Evolutionary conservation across 2,888 invertebrate genomes (phyloP), one percentile per base, ranked within the genome.

Genomic region (Sipha maydis): DNA sequence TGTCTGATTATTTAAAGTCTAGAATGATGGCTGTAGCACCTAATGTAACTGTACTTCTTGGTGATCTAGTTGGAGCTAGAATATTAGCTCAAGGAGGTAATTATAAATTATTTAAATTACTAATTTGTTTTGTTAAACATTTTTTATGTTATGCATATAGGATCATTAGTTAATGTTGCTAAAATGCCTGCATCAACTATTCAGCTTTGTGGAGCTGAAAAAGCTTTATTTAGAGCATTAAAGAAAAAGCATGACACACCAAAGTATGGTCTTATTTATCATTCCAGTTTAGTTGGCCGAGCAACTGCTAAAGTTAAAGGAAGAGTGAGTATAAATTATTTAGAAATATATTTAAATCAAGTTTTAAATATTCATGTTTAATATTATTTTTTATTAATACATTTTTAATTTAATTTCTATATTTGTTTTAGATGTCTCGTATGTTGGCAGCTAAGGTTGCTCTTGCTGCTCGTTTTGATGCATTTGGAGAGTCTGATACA

Each of bases 21-120:
- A 94, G 99, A 90, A 99, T 99, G 99, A 96, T 97, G 95, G 98
- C 99, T 0, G 97, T 99, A 94, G 99, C 99, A 0, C 99, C 99
- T 0, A 99, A 99, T 93, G 92, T 99, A 76, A 98, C 98, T 0
- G 95, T 98, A 41, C 93, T 99, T 38, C 97, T 99, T 0, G 99
- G 99, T 14, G 99, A 99, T 91, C 94, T 99, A 77, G 97, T 99
- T 21, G 99, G 99, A 25, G 99, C 99, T 8, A 94, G 99, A 85
- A 93, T 99, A 4, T 99, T 99, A 90, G 96, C 99, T 0, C 99
- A 99, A 91, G 97, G 99, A n/a, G 99, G 99, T 90, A 89, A 41
- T 85, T 61, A 3, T 41, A 21, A 71, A n/a, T 9, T 19, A 3
- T 76, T 41, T 69, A 34, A 14, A 41, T 25, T 71, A 9, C 2